A percentile compares a stretch with the other conserved stretches of the same genome.
Conservation (phyloP, 2,113 vertebrate genomes). For the Chelonoidis abingdonii region DNA sequence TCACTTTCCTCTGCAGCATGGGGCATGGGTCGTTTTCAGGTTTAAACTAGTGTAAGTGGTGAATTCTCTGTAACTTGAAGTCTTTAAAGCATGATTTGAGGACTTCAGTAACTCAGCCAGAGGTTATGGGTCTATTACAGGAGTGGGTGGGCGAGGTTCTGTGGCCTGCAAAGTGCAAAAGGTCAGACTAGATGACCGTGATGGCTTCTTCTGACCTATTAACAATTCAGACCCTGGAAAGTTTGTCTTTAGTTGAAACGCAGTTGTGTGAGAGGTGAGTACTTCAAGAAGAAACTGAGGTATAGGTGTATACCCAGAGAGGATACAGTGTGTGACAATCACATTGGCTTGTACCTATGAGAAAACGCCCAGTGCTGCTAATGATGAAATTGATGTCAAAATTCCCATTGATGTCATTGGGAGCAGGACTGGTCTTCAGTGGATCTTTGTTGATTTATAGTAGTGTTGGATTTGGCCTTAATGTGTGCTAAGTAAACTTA, state of each 20-base stretch:
- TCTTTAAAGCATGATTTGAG: background rate
- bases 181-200: background rate
- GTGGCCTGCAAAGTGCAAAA: too few species aligned
- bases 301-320: fast-evolving
- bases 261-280: background rate
- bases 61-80: background rate
- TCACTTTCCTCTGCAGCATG: background rate
- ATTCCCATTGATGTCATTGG: background rate
- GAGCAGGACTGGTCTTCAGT: background rate
- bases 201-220: background rate
- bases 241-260: background rate
- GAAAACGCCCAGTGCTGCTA: fast-evolving
- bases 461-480: fast-evolving
- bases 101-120: background rate
- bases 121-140: background rate
- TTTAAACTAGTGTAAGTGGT: background rate
- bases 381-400: background rate
- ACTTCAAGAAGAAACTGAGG: background rate
- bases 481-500: background rate
- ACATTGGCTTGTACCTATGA: background rate
- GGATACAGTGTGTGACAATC: background rate
- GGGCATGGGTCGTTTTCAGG: background rate
- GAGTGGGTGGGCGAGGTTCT: background rate
- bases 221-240: background rate
- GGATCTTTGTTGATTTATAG: background rate